Percentiles rank a stretch among this genome's conserved stretches.
These are phyloP conservation scores for Eptesicus fuscus DNA, from an alignment of 2,113 vertebrate genomes.

Conservation along the genomic window DNA sequence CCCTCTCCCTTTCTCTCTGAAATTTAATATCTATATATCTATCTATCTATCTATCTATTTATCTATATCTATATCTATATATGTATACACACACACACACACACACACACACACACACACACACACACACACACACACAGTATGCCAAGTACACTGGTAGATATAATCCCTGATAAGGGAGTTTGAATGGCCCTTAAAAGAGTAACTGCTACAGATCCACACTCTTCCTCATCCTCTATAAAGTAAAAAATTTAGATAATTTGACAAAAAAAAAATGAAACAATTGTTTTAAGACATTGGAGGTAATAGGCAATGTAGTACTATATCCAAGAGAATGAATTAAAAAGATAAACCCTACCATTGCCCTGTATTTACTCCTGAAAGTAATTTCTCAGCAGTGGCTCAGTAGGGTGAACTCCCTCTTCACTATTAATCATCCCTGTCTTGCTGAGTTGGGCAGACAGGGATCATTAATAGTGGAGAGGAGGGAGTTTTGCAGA, in stretches of 20 bases:
- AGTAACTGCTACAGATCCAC: neutral
- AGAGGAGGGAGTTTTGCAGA: neutral
- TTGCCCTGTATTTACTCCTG: neutral
- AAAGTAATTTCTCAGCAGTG: neutral
- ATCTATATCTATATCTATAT: too few species aligned
- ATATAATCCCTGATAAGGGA: neutral
- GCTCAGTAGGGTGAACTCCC: neutral
- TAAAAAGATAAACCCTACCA: neutral
- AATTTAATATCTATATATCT: too few species aligned
- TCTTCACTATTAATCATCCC: too few species aligned
- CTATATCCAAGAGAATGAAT: neutral
- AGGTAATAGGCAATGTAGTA: neutral
- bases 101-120: too few species aligned
- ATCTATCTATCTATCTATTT: too few species aligned
- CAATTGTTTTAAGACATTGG: neutral
- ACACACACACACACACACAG: too few species aligned
- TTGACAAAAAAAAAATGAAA: constrained; percentile 40
- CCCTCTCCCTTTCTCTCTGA: too few species aligned
- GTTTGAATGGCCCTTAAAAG: neutral
- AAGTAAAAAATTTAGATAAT: neutral
- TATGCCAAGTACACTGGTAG: neutral
- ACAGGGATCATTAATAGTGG: neutral
- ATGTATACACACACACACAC: too few species aligned
- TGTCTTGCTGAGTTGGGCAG: neutral
- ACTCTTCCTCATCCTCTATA: neutral